phyloP scores from a whole-genome alignment of 53 echinoderm and acorn worm genomes.

The Actinopyga echinites region DNA sequence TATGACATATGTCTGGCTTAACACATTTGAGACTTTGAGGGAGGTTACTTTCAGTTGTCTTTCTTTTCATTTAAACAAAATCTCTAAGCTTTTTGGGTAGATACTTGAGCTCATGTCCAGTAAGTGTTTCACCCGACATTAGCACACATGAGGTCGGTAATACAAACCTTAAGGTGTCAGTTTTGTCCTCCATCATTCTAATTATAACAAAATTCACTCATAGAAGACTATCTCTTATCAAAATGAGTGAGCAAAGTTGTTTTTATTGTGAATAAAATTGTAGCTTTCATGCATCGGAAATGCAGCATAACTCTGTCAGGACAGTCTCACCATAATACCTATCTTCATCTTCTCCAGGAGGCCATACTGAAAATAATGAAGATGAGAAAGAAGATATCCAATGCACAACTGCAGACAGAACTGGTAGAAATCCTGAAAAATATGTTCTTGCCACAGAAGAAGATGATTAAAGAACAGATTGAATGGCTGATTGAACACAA shows the following conservation, averaged over 20 bases:
- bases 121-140: too few relatives aligned
- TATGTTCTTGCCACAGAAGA: constrained; percentile 99
- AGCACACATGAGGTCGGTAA: too few relatives aligned
- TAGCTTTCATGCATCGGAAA: background rate
- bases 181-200: too few relatives aligned
- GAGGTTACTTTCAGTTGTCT: too few relatives aligned
- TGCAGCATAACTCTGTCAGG: background rate
- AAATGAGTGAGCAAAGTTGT: background rate
- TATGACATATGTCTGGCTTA: too few relatives aligned
- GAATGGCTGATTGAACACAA: constrained; percentile 99
- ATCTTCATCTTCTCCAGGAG: constrained; percentile 65
- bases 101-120: too few relatives aligned
- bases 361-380: constrained; percentile 99
- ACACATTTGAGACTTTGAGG: too few relatives aligned
- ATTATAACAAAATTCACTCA: too few relatives aligned
- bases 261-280: background rate
- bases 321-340: too few relatives aligned
- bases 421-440: constrained; percentile 98
- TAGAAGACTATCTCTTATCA: background rate
- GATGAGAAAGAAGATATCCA: constrained; percentile 96
- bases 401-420: constrained; percentile 96
- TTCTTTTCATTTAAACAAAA: too few relatives aligned
- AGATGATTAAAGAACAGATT: constrained; percentile 99
- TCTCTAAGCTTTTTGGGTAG: too few relatives aligned
- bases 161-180: too few relatives aligned